Evolutionary conservation across 2,797 vertebrate species (phyloP).

Genomic region (Oryzias dopingdopingensis): DNA sequence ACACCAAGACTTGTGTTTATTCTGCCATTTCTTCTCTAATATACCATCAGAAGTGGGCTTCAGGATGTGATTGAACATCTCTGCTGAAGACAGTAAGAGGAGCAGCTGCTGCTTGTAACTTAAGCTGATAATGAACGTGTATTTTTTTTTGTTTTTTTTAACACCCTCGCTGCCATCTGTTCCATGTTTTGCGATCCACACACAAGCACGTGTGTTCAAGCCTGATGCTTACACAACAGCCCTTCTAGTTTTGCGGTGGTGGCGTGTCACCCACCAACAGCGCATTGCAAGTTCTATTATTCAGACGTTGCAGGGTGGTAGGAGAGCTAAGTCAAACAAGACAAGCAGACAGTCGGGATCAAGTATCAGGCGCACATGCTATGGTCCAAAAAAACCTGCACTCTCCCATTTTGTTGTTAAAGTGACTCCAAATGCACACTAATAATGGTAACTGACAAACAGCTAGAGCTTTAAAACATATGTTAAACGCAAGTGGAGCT

Average conservation of each 20-base stretch:
- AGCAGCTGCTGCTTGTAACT: constrained; percentile 67
- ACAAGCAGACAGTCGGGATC: constrained; percentile 23
- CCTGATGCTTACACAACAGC: constrained; percentile 69
- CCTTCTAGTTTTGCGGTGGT: constrained; percentile 32
- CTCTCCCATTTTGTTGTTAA: background rate
- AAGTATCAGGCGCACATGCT: constrained; percentile 40
- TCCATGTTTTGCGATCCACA: constrained; percentile 67
- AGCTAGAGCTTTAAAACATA: constrained; percentile 11
- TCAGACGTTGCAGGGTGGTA: constrained; percentile 42
- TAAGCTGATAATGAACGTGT: constrained; percentile 60
- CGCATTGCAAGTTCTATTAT: constrained; percentile 45
- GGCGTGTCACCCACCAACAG: constrained; percentile 50
- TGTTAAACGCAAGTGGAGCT: constrained; percentile 25
- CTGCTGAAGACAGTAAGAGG: constrained; percentile 39
- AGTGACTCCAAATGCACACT: background rate
- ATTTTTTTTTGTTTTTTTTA: constrained; percentile 71
- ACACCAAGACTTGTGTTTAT: constrained; percentile 8
- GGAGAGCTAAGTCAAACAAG: constrained; percentile 9
- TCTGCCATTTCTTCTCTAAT: constrained; percentile 4
- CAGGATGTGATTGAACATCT: constrained; percentile 35
- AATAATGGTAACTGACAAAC: constrained; percentile 5
- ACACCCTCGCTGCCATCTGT: constrained; percentile 73
- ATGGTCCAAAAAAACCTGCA: background rate
- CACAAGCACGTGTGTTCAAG: constrained; percentile 49
- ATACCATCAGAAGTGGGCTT: constrained; percentile 7